A percentile compares a stretch with the other conserved stretches of the same genome.
Evolutionary conservation across 2,113 vertebrate genomes (phyloP).

Genomic region (Amblyornis subalaris): DNA sequence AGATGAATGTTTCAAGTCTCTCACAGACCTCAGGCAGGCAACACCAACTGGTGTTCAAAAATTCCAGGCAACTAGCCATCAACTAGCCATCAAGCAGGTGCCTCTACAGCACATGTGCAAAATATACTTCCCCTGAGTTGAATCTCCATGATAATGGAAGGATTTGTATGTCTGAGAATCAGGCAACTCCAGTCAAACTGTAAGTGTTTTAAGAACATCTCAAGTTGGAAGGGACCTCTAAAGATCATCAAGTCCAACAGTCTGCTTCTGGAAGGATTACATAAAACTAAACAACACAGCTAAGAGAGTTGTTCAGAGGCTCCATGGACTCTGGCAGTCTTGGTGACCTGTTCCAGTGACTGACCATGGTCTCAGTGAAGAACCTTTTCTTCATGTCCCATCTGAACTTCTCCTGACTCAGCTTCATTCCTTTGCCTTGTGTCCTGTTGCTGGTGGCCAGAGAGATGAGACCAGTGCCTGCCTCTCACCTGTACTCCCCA

Average conservation of each 20-base stretch:
- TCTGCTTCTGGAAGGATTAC: not conserved
- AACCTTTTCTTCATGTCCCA: not conserved
- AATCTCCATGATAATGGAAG: not conserved
- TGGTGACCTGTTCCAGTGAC: not conserved
- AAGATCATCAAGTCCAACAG: accelerated
- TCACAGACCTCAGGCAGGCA: not conserved
- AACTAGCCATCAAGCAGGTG: not conserved
- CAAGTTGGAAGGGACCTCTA: not conserved
- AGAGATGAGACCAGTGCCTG: not conserved
- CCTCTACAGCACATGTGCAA: not conserved
- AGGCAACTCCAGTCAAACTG: accelerated
- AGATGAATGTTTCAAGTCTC: not conserved
- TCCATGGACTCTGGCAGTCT: not conserved
- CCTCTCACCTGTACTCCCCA: accelerated
- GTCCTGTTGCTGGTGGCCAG: accelerated
- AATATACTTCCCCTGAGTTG: not conserved
- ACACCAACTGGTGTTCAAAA: not conserved
- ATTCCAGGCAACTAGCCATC: not conserved
- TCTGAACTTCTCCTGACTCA: not conserved
- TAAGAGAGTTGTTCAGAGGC: accelerated
- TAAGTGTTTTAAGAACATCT: not conserved
- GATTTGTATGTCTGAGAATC: not conserved
- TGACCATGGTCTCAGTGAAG: not conserved
- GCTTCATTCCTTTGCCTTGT: not conserved
- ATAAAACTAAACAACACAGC: not conserved